These are phyloP conservation scores for Tachina grossa DNA, from an alignment of 2,888 invertebrate species.

Conservation along the genomic window DNA sequence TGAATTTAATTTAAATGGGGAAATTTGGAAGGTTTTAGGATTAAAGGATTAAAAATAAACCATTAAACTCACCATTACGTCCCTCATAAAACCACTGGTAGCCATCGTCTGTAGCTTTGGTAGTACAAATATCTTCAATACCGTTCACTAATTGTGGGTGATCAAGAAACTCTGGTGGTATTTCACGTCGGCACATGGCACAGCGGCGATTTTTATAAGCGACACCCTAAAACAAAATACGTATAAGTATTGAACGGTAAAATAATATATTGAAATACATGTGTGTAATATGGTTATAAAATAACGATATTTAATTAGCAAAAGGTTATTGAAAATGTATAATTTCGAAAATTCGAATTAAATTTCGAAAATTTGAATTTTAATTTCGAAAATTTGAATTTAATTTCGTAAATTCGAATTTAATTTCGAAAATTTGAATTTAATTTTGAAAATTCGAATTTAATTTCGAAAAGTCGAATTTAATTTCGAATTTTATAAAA, in stretches of 20 bases:
- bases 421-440: too few species aligned
- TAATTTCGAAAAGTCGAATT: too few species aligned
- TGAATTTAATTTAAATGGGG: not conserved
- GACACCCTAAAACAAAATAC: constrained; percentile 85
- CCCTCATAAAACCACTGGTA: constrained; percentile 99
- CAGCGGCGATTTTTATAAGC: constrained; percentile 93
- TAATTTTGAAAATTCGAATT: too few species aligned
- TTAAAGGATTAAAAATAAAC: not conserved
- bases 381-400: too few species aligned
- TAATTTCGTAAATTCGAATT: too few species aligned
- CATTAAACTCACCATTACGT: constrained; percentile 88
- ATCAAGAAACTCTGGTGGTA: constrained; percentile 94
- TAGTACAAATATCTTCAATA: constrained; percentile 83
- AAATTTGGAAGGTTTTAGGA: not conserved
- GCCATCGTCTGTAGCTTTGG: constrained; percentile 85
- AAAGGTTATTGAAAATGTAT: too few species aligned
- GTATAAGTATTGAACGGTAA: not conserved
- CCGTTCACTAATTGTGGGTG: constrained; percentile 90
- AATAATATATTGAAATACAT: too few species aligned
- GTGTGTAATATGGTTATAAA: too few species aligned
- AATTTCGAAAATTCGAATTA: too few species aligned
- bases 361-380: too few species aligned
- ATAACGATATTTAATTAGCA: too few species aligned
- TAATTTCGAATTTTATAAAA: too few species aligned
- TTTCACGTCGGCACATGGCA: constrained; percentile 95